Percentiles rank a stretch among this genome's conserved stretches.
Conservation (phyloP, 2,113 vertebrate species). For the Oceanites oceanicus region DNA sequence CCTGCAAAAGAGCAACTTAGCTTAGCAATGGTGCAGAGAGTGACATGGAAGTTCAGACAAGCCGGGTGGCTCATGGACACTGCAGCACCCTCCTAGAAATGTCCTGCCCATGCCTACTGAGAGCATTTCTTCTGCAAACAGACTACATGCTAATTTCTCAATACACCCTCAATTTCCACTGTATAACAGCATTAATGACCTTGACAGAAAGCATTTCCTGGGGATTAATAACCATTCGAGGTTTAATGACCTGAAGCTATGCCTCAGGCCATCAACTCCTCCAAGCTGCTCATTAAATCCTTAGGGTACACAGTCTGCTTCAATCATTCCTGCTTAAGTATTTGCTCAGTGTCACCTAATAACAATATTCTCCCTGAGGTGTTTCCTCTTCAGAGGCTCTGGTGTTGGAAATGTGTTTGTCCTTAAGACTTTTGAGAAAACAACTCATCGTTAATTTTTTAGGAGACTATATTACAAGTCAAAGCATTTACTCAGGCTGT, state of each 20-base stretch:
- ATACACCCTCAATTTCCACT: background rate
- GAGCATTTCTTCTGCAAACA: background rate
- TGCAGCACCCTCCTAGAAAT: background rate
- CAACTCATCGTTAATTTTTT: background rate
- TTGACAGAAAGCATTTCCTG: slow-evolving; percentile 37
- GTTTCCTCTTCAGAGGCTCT: slow-evolving; percentile 11
- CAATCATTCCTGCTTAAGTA: slow-evolving; percentile 28
- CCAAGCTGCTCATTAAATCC: slow-evolving; percentile 48
- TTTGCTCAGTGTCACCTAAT: slow-evolving; percentile 45
- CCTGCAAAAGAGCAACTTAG: background rate
- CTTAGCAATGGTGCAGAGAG: background rate
- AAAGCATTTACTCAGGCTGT: background rate
- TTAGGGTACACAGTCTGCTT: slow-evolving; percentile 17
- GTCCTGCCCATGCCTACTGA: background rate
- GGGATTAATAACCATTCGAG: slow-evolving; percentile 43
- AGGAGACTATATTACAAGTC: background rate
- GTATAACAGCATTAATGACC: slow-evolving; percentile 51
- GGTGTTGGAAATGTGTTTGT: background rate
- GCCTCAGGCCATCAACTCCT: slow-evolving; percentile 37
- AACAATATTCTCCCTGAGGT: slow-evolving; percentile 33
- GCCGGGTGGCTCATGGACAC: background rate
- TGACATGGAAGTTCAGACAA: background rate
- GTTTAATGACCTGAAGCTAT: slow-evolving; percentile 51
- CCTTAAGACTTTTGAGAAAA: background rate
- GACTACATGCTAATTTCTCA: background rate